Evolutionary conservation across 2,797 vertebrate genomes (phyloP), one percentile per base, ranked within the genome.

Genomic region (Gila robusta): DNA sequence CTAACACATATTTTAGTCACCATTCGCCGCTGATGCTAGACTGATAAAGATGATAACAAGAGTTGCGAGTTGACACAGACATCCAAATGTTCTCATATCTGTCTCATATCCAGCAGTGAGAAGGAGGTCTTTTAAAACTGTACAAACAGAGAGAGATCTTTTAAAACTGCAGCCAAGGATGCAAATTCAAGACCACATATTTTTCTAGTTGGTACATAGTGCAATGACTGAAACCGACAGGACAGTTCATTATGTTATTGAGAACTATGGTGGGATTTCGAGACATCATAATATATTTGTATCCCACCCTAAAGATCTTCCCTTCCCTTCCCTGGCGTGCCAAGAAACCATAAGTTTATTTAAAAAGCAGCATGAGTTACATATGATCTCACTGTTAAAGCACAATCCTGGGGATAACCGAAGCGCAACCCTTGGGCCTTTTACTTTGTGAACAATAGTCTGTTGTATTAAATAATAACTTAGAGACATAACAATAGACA

Each of bases 231-330:
- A 70, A 56, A 41, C 28, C 6, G 39, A 84, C 67, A 64, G 67
- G 28, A 64, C 52, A 80, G 77, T 73, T 80, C 39, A 85, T 85
- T 49, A 85, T 79, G 26, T 64, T 72, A 64, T 54, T 66, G 23
- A 72, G 77, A 80, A 23, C 56, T 73, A 81, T 28, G 2, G 77
- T 28, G 39, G 69, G 23, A 80, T 28, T 52, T 80, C 77, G 26
- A 77, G 10, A 73, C 39, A 72, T 81, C 52, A 64, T 21, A 59
- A 44, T 79, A 26, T 64, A 86, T 79, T 73, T 73, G 39, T 62
- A 69, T 79, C 67, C 67, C 76, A 83, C 67, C 81, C 67, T 79
- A 80, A 80, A 84, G 76, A 72, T 80, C 54, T 79, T 79, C 56
- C 82, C 28, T 67, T 73, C 39, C 35, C 35, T 35, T 35, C 12